phyloP scores from a whole-genome alignment of 2,797 vertebrate species.

The Esox lucius region DNA sequence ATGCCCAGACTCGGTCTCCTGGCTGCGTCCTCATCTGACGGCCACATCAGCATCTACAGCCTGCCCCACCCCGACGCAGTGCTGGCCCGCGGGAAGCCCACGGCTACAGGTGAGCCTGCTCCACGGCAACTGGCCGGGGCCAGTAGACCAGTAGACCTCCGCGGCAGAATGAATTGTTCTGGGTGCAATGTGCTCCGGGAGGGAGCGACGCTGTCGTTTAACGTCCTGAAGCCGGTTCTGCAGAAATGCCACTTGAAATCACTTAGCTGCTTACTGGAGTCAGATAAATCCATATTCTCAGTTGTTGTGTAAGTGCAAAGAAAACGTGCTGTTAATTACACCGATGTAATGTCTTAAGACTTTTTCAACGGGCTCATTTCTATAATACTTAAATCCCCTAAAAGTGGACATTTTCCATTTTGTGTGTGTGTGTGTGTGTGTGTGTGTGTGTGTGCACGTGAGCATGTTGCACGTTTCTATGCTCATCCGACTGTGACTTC shows the following conservation, averaged over 20 bases:
- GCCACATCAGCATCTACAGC: conserved; percentile 84
- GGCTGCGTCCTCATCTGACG: conserved; percentile 82
- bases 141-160: neutral
- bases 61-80: conserved; percentile 87
- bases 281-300: neutral
- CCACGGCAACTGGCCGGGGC: neutral
- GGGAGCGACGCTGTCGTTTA: conserved; percentile 53
- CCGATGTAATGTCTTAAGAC: neutral
- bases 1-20: conserved; percentile 89
- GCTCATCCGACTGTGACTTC: conserved; percentile 12
- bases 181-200: conserved; percentile 42
- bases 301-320: neutral
- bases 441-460: no score
- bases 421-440: no score
- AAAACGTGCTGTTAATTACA: neutral
- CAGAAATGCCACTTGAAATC: neutral
- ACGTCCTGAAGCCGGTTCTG: neutral
- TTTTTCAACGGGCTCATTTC: neutral
- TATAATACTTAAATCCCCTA: neutral
- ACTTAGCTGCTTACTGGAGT: conserved; percentile 2
- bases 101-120: conserved; percentile 72
- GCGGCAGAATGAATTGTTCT: neutral
- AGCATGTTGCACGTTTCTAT: neutral
- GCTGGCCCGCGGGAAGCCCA: conserved; percentile 48
- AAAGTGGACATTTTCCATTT: no score